These are phyloP conservation scores for Kuschelorhynchus macadamiae DNA, from an alignment of 2,888 invertebrate species.

Conservation along the genomic window DNA sequence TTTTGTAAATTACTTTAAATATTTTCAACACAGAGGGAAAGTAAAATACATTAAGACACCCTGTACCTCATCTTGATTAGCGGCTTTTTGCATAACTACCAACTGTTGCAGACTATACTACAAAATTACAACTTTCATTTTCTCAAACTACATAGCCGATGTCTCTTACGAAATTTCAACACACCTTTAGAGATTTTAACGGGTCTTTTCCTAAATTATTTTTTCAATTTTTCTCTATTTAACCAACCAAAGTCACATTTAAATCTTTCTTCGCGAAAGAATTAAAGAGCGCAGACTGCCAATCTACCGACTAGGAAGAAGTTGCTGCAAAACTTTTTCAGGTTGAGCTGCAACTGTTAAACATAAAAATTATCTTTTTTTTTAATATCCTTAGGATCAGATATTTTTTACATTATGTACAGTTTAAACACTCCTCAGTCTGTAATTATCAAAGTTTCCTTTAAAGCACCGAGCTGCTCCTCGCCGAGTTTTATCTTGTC, in stretches of 20 bases:
- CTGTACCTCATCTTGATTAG: too few species aligned
- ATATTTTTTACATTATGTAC: neutral
- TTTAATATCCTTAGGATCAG: constrained; percentile 1
- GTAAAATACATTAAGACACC: too few species aligned
- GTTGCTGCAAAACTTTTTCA: neutral
- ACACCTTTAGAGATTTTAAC: too few species aligned
- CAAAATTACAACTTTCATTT: too few species aligned
- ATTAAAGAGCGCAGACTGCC: constrained; percentile 7
- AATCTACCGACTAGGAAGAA: neutral
- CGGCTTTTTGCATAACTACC: too few species aligned
- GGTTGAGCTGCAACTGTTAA: neutral
- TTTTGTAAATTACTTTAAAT: too few species aligned
- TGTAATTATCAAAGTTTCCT: constrained; percentile 71
- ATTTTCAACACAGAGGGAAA: too few species aligned
- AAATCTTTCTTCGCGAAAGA: constrained; percentile 20
- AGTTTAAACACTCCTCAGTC: constrained; percentile 57
- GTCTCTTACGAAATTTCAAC: too few species aligned
- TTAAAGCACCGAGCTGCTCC: constrained; percentile 82
- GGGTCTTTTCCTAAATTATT: too few species aligned
- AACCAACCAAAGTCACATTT: constrained; percentile 4
- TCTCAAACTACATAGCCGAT: too few species aligned
- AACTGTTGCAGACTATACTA: too few species aligned
- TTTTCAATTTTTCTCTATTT: too few species aligned
- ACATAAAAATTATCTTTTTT: neutral
- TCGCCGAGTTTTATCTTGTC: constrained; percentile 88